Percentiles rank a stretch among this genome's conserved stretches.
Evolutionary conservation across 2,113 vertebrate genomes (phyloP).

Genomic region (Uria lomvia): DNA sequence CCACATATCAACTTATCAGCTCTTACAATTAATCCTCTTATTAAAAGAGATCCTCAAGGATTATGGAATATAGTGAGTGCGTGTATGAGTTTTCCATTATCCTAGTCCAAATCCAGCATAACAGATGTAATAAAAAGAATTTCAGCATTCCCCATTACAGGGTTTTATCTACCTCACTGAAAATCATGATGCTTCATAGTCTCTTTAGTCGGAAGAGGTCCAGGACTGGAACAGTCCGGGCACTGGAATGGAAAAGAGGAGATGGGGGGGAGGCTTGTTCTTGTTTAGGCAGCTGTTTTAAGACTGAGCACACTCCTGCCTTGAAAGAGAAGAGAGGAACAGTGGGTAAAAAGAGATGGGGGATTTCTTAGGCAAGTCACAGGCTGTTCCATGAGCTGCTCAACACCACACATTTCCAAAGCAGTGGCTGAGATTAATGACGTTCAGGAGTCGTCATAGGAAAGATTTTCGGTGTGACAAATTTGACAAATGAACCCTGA

Average conservation of each 20-base stretch:
- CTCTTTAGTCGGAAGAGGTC: neutral
- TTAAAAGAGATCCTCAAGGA: slow-evolving; percentile 5
- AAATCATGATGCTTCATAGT: neutral
- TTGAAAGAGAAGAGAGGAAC: neutral
- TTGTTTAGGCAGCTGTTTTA: neutral
- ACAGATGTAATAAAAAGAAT: neutral
- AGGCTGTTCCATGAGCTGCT: neutral
- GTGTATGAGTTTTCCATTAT: neutral
- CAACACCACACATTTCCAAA: neutral
- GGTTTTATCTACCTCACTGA: neutral
- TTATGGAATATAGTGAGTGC: neutral
- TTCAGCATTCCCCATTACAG: neutral
- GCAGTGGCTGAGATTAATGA: neutral
- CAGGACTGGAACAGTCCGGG: neutral
- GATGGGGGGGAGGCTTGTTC: neutral
- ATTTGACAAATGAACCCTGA: neutral
- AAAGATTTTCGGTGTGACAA: neutral
- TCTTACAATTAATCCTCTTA: slow-evolving; percentile 42
- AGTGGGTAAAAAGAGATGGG: neutral
- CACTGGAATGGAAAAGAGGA: neutral
- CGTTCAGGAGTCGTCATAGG: neutral
- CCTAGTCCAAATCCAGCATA: neutral
- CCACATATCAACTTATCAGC: neutral
- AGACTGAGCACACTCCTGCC: neutral
- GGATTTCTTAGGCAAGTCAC: neutral